A percentile compares a stretch with the other conserved stretches of the same genome.
Evolutionary conservation across 2,888 invertebrate species (phyloP).

Genomic region (Anagyrus pseudococci): DNA sequence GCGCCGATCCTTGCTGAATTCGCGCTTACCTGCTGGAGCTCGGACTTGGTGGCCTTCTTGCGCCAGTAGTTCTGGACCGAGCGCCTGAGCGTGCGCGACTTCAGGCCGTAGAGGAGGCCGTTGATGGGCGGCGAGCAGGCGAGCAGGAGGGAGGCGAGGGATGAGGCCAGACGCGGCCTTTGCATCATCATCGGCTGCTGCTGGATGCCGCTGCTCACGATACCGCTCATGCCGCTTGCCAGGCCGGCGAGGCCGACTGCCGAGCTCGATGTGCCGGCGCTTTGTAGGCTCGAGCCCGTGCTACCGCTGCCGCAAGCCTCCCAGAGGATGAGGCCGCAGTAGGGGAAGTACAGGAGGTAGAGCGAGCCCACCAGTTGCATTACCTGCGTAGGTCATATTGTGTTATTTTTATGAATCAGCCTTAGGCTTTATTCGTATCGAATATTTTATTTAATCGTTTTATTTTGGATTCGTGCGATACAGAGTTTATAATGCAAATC

Average conservation of each 20-base stretch:
- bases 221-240: background rate
- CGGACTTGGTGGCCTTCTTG: slow-evolving; percentile 79
- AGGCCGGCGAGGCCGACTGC: background rate
- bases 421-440: too few species aligned
- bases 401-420: too few species aligned
- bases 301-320: slow-evolving; percentile 63
- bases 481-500: too few species aligned
- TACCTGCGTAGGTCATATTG: too few species aligned
- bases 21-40: slow-evolving; percentile 69
- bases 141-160: slow-evolving; percentile 71
- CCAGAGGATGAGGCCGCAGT: slow-evolving; percentile 76
- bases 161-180: slow-evolving; percentile 65
- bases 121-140: slow-evolving; percentile 77
- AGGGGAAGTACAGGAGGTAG: slow-evolving; percentile 76
- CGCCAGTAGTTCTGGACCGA: slow-evolving; percentile 80
- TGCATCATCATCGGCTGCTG: slow-evolving; percentile 23
- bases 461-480: too few species aligned
- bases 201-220: slow-evolving; percentile 6
- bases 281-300: slow-evolving; percentile 40
- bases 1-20: background rate
- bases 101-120: slow-evolving; percentile 79
- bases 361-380: slow-evolving; percentile 77
- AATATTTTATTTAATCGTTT: too few species aligned
- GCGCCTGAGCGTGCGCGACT: slow-evolving; percentile 74
- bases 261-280: background rate